Percentiles rank a stretch among this genome's conserved stretches.
Evolutionary conservation across 2,888 invertebrate species (phyloP).

Genomic region (Vanessa cardui): DNA sequence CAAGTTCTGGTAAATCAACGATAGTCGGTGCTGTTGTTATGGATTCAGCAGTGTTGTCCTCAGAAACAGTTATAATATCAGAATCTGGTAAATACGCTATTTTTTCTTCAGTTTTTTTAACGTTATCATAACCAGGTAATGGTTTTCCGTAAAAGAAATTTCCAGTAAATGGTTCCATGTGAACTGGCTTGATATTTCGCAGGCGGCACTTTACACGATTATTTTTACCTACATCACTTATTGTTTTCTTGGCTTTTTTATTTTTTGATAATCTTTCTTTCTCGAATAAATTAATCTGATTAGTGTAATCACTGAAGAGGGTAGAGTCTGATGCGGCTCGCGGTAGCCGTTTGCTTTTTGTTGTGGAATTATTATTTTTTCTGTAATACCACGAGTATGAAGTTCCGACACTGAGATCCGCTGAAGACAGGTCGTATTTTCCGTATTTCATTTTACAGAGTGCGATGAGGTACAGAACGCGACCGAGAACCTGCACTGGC

Average conservation of each 20-base stretch:
- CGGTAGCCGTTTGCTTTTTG: constrained; percentile 62
- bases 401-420: constrained; percentile 74
- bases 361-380: constrained; percentile 67
- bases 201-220: constrained; percentile 66
- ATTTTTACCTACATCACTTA: constrained; percentile 70
- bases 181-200: constrained; percentile 68
- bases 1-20: constrained; percentile 67
- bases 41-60: constrained; percentile 66
- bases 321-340: constrained; percentile 78
- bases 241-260: constrained; percentile 70
- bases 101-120: constrained; percentile 70
- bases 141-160: constrained; percentile 78
- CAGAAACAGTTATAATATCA: constrained; percentile 70
- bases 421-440: constrained; percentile 78
- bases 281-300: constrained; percentile 76
- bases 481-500: constrained; percentile 62
- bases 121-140: constrained; percentile 67
- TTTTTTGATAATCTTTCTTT: constrained; percentile 56
- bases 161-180: constrained; percentile 73
- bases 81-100: constrained; percentile 74
- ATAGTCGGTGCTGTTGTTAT: constrained; percentile 65
- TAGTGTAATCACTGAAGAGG: constrained; percentile 78
- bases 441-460: constrained; percentile 78
- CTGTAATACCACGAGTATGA: constrained; percentile 80
- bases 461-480: constrained; percentile 60